phyloP scores from a whole-genome alignment of 2,888 invertebrate genomes.

The Monochamus alternatus region DNA sequence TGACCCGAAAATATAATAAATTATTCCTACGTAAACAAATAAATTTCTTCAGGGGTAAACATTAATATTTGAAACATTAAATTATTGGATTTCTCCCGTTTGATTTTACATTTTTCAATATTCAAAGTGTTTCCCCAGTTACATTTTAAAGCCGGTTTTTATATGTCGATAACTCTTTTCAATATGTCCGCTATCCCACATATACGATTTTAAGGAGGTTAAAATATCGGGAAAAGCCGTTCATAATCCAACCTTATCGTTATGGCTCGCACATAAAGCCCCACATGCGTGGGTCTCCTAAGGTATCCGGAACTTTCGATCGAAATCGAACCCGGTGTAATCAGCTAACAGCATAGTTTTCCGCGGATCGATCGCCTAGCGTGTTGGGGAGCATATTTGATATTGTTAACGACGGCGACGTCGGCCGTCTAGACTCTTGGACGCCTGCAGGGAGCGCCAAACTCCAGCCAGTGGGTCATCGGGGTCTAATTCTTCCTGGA shows the following conservation, averaged over 20 bases:
- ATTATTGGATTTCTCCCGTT: no score
- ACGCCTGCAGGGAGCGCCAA: constrained; percentile 66
- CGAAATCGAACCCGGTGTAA: constrained; percentile 25
- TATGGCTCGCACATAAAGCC: constrained; percentile 21
- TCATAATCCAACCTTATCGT: constrained; percentile 25
- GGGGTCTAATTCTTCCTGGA: constrained; percentile 19
- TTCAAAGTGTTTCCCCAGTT: no score
- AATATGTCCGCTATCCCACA: not conserved
- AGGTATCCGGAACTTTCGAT: constrained; percentile 22
- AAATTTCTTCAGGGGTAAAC: no score
- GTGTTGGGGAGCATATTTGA: constrained; percentile 61
- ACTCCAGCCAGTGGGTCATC: constrained; percentile 64
- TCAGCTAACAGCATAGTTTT: constrained; percentile 8
- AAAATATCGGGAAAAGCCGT: not conserved
- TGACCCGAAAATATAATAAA: not conserved
- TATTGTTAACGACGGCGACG: constrained; percentile 62
- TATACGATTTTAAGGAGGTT: not conserved
- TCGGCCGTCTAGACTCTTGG: constrained; percentile 68
- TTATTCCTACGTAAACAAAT: no score
- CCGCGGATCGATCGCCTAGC: constrained; percentile 41
- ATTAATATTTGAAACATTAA: no score
- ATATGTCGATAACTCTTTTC: not conserved
- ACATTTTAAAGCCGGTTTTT: not conserved
- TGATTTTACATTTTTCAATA: no score
- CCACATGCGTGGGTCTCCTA: constrained; percentile 21